Base-by-base conservation (phyloP, 2,888 invertebrate genomes). In the Halictus quadricinctus region DNA sequence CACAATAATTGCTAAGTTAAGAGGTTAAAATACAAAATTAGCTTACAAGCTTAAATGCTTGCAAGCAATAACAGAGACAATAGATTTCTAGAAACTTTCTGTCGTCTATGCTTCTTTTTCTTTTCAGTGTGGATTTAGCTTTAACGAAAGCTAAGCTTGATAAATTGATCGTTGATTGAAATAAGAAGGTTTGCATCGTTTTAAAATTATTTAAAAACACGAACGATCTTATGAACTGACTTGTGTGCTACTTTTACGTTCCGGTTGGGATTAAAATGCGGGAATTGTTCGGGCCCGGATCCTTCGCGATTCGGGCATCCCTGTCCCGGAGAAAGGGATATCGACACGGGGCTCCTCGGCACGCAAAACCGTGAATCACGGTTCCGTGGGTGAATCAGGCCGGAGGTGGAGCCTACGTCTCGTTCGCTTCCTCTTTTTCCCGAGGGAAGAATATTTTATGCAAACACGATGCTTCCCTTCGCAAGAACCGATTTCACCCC, bases 401-500 rank as follows among this genome's bases (percentile, higher is more conserved):
- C 82, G 75, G 77, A 88, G 88, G 79, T 79, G 81, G 76, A 83
- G 82, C 77, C 84, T 72, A 64, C 84, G 85, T 84, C 84, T 86
- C 83, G 83, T 70, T 72, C 79, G 83, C 81, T 86, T 88, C 88
- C 81, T 86, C 86, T 86, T 86, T 86, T 86, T 85, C 86, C 83
- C 83, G 18, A 36, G 77, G 85, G 81, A 86, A 87, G 88, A 92
- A 92, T 91, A 92, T 92, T 91, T 92, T 91, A 91, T 91, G 92
- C 88, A 91, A 91, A 92, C 89, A 85, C 84, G 87, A 88, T 84
- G 84, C 80, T 78, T 80, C 88, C 85, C 87, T 85, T 78, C 81
- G 84, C 84, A 82, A 80, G 84, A 88, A 88, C 80, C 88, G 88
- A 89, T 89, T 86, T 78, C 86, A 54, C 82, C 80, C 70, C 83